Percentiles rank a stretch among this genome's conserved stretches.
These are phyloP conservation scores for Cosmia trapezina DNA, from an alignment of 2,888 invertebrate genomes.

Conservation along the genomic window DNA sequence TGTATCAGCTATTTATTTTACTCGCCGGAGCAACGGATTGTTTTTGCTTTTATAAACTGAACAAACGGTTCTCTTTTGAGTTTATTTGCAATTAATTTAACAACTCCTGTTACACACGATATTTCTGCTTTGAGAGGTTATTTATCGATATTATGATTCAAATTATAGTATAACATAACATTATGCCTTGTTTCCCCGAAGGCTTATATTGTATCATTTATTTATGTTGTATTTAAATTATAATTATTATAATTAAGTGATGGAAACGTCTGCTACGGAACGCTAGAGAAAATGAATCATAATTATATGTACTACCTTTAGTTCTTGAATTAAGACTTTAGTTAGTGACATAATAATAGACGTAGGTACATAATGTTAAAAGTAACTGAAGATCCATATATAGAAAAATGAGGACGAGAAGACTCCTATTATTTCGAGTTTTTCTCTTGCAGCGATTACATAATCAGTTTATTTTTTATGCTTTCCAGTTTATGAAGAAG, in stretches of 20 bases:
- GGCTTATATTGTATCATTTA: too few relatives aligned
- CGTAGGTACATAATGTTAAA: too few relatives aligned
- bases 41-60: slow-evolving; percentile 31
- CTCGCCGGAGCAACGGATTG: slow-evolving; percentile 15
- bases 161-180: not conserved
- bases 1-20: slow-evolving; percentile 39
- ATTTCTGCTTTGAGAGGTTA: slow-evolving; percentile 1
- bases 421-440: too few relatives aligned
- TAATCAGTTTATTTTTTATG: not conserved
- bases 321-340: not conserved
- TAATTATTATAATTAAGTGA: too few relatives aligned
- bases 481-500: slow-evolving; percentile 67
- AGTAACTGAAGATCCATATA: not conserved
- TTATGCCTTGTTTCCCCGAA: too few relatives aligned
- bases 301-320: not conserved
- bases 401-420: not conserved
- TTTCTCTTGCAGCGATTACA: too few relatives aligned
- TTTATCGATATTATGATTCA: not conserved
- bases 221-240: too few relatives aligned
- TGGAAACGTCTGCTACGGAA: not conserved
- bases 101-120: not conserved
- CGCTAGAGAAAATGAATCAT: not conserved
- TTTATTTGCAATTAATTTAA: slow-evolving; percentile 34
- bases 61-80: slow-evolving; percentile 12
- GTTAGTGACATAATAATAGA: not conserved